Percentiles rank a stretch among this genome's conserved stretches.
phyloP scores from a whole-genome alignment of 1,140 invertebrate species.

The Chionoecetes opilio region DNA sequence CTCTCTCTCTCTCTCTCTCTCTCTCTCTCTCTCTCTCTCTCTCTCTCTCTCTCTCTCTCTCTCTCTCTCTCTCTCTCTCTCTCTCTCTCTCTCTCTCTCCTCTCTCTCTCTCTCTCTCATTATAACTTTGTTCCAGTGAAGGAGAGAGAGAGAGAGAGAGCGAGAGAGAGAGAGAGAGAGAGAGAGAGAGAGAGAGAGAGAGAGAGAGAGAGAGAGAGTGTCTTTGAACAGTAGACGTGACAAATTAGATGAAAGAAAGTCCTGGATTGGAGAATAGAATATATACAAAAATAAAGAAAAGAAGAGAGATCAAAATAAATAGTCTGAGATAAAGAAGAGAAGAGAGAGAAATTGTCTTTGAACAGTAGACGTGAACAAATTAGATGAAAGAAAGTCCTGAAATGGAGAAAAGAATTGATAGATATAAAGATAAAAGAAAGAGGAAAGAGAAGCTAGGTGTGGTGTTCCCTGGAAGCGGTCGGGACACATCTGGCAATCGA shows the following conservation, averaged over 20 bases:
- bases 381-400: neutral
- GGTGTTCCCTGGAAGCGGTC: neutral
- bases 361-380: neutral
- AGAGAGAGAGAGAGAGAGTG: neutral
- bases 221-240: neutral
- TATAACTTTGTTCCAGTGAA: too few relatives aligned
- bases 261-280: too few relatives aligned
- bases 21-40: conserved; percentile 37
- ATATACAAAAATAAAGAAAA: too few relatives aligned
- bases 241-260: neutral
- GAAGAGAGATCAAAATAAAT: neutral
- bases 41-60: conserved; percentile 48
- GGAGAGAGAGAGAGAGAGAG: neutral
- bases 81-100: neutral
- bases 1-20: too few relatives aligned
- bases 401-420: too few relatives aligned
- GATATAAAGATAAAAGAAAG: neutral
- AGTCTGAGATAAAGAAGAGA: neutral
- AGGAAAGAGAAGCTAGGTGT: neutral
- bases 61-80: neutral
- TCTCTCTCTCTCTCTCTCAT: neutral
- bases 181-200: conserved; percentile 1
- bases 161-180: conserved; percentile 50
- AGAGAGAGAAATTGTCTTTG: neutral
- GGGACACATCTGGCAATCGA: neutral